Percentiles rank a stretch among this genome's conserved stretches.
phyloP scores from a whole-genome alignment of 2,797 vertebrate species.

The Anniella stebbinsi region DNA sequence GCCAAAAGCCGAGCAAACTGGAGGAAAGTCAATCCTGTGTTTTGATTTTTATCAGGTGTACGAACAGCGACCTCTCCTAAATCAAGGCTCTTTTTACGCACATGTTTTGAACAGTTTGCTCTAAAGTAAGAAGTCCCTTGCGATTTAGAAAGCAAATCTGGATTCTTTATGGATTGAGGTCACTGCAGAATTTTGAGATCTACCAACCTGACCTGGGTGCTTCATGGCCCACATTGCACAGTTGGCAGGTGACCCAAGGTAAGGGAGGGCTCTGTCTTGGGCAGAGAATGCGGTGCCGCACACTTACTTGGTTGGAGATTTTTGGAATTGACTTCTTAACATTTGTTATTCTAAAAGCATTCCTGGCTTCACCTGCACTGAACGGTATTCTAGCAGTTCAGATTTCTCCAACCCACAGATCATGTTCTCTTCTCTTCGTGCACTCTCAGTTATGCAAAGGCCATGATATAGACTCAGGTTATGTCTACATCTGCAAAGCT shows the following conservation, averaged over 20 bases:
- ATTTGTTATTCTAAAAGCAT: not conserved
- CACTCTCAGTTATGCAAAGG: not conserved
- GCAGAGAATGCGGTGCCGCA: too few species aligned
- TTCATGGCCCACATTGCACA: not conserved
- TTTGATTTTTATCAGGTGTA: slow-evolving; percentile 76
- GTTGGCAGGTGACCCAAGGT: not conserved
- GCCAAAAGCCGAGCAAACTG: slow-evolving; percentile 62
- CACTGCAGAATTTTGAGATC: not conserved
- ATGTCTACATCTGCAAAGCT: not conserved
- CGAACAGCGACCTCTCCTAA: slow-evolving; percentile 59
- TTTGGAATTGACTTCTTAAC: not conserved
- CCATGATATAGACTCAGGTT: not conserved
- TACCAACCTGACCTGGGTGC: not conserved
- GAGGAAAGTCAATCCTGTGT: slow-evolving; percentile 69
- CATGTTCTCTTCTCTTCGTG: not conserved
- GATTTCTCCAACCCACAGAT: too few species aligned
- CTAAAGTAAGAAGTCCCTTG: slow-evolving; percentile 42
- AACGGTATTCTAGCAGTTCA: not conserved
- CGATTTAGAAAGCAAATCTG: slow-evolving; percentile 33
- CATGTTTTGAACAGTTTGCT: not conserved
- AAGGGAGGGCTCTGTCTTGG: not conserved
- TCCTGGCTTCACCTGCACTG: not conserved
- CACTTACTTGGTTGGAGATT: not conserved
- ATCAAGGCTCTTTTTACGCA: slow-evolving; percentile 46
- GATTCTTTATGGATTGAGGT: not conserved